phyloP scores from a whole-genome alignment of 2,113 vertebrate species.

The Danionella cerebrum region DNA sequence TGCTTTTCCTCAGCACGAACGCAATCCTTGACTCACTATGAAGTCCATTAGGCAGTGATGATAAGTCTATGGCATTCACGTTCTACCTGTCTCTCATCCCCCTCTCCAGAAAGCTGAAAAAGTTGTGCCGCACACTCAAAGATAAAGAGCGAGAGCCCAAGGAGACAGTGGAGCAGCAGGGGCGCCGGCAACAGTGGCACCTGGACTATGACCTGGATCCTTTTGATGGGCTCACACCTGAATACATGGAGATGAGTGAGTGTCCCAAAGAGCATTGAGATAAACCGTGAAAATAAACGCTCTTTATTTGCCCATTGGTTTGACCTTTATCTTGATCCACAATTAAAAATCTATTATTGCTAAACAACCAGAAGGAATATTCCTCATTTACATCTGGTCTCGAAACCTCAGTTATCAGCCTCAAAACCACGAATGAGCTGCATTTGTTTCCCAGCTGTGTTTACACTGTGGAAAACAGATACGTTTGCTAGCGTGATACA shows the following conservation, averaged over 20 bases:
- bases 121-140: conserved; percentile 81
- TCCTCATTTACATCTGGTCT: too few species aligned
- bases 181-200: conserved; percentile 83
- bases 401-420: neutral
- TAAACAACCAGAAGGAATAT: too few species aligned
- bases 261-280: too few species aligned
- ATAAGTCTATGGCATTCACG: neutral
- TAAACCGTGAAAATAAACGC: too few species aligned
- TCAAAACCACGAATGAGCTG: neutral
- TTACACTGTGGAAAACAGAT: neutral
- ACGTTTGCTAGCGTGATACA: conserved; percentile 10
- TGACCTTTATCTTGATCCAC: too few species aligned
- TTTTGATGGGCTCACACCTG: conserved; percentile 88
- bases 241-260: conserved; percentile 99
- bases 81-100: neutral
- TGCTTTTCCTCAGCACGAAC: neutral
- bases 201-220: conserved; percentile 84
- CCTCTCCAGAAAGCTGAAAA: conserved; percentile 82
- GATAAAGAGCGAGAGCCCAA: conserved; percentile 67
- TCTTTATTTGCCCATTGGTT: too few species aligned
- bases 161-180: conserved; percentile 57
- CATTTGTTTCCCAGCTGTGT: conserved; percentile 12
- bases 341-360: too few species aligned
- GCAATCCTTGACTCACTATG: neutral
- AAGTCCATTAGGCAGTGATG: neutral